Conservation (phyloP, 2,888 invertebrate species). For the Nudaria mundana region DNA sequence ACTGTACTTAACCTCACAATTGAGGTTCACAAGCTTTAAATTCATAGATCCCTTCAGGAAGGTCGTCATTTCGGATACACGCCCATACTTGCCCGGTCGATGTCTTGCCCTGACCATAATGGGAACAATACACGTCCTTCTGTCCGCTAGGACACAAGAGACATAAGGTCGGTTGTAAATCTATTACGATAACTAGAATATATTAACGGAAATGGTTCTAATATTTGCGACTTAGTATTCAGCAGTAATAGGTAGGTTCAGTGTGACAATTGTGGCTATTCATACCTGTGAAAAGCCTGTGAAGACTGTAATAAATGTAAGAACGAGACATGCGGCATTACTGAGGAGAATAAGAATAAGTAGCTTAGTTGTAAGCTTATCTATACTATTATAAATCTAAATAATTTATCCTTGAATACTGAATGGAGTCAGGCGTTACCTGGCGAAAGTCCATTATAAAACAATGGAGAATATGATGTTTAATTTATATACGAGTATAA, state of each 20-base stretch:
- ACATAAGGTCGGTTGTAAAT: constrained; percentile 28
- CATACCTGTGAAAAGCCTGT: not conserved
- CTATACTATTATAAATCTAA: too few relatives aligned
- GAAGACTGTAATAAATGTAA: not conserved
- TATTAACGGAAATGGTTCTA: constrained; percentile 38
- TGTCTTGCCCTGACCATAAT: constrained; percentile 32
- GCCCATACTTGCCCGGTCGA: not conserved
- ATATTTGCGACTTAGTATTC: constrained; percentile 31
- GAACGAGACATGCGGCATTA: too few relatives aligned
- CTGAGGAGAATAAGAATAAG: too few relatives aligned
- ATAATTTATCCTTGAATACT: too few relatives aligned
- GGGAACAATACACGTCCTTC: constrained; percentile 56
- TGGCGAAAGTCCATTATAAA: too few relatives aligned
- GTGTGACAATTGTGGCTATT: constrained; percentile 1
- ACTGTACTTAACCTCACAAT: too few relatives aligned
- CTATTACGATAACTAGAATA: constrained; percentile 28
- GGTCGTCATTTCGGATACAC: constrained; percentile 1
- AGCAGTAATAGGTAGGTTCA: constrained; percentile 14
- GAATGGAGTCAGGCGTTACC: too few relatives aligned
- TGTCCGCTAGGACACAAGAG: constrained; percentile 33
- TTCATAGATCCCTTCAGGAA: not conserved
- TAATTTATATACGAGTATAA: too few relatives aligned
- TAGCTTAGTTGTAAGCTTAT: too few relatives aligned
- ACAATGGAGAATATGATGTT: too few relatives aligned
- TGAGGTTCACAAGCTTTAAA: too few relatives aligned